Evolutionary conservation across 2,113 vertebrate species (phyloP).

Genomic region (human): DNA sequence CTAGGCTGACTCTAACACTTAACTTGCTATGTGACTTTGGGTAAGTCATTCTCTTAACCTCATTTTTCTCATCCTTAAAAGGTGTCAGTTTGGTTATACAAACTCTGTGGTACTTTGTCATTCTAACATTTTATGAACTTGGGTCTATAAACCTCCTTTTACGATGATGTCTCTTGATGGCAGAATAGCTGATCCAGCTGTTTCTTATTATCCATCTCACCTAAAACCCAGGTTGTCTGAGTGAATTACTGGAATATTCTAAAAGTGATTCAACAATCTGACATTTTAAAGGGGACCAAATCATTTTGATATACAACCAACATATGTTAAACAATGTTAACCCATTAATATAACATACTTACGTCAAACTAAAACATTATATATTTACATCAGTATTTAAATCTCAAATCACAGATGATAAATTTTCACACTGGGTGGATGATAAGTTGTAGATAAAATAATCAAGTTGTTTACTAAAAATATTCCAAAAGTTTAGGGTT

Average conservation of each 20-base stretch:
- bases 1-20: not conserved
- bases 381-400: slow-evolving; percentile 3
- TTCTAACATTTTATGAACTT: not conserved
- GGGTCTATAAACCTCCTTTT: not conserved
- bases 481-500: not conserved
- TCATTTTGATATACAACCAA: slow-evolving; percentile 65
- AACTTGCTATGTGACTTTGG: not conserved
- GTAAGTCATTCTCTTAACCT: not conserved
- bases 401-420: slow-evolving; percentile 31
- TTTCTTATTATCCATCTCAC: slow-evolving; percentile 45
- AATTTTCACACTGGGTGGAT: not conserved
- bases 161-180: not conserved
- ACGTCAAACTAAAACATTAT: slow-evolving; percentile 20
- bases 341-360: slow-evolving; percentile 46
- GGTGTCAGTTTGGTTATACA: not conserved
- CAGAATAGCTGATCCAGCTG: not conserved
- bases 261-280: slow-evolving; percentile 40
- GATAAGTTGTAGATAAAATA: not conserved
- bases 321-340: slow-evolving; percentile 58
- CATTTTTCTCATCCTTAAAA: not conserved
- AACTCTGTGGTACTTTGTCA: not conserved
- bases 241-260: slow-evolving; percentile 42
- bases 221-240: slow-evolving; percentile 48
- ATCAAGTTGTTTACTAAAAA: not conserved
- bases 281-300: slow-evolving; percentile 56